Base-by-base conservation (phyloP, 1,140 invertebrate species). In the Glossosoma conforme region DNA sequence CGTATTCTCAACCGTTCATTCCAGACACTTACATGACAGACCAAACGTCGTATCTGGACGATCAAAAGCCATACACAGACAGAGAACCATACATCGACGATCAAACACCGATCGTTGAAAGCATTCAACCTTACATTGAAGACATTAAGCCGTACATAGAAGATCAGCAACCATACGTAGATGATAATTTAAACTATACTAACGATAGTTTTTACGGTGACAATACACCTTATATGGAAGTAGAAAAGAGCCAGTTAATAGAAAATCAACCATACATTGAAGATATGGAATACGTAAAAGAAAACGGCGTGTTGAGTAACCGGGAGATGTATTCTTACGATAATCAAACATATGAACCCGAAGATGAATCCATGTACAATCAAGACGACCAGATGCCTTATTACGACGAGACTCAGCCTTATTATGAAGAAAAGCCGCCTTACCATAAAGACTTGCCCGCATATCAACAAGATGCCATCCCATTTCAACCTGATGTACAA, bases 401-500 rank as follows among this genome's bases (percentile, higher is more conserved):
- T 51, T 47, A 58, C 54, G 56, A 57, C 28, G 21, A 28, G 53
- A 45, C 51, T 43, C 56, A 54, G 56, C 51, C 56, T 58, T 58
- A 58, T 54, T 54, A 58, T 49, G 52, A 58, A 45, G 56, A 58
- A 42, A 43, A 50, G 50, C 47, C 51, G 56, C 51, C 56, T 58
- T 58, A 58, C 54, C 48, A 50, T 35, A 58, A 58, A 58, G 56
- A 58, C 56, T 54, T 54, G 49, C 42, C 42, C 41, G 37, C 56
- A 58, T 58, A 58, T 58, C 56, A 58, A 54, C 42, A 54, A 54
- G 56, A 58, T 38, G 43, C 37, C 35, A 38, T 44, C 50, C 54
- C 51, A 54, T 54, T 54, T 54, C 56, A 58, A 38, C 33, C 44
- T 30, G 56, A 54, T 32, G 47, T 41, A 57, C 55, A 53, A 50